A percentile compares a stretch with the other conserved stretches of the same genome.
These are phyloP conservation scores for Lacerta bilineata DNA, from an alignment of 2,797 vertebrate species.

Conservation along the genomic window DNA sequence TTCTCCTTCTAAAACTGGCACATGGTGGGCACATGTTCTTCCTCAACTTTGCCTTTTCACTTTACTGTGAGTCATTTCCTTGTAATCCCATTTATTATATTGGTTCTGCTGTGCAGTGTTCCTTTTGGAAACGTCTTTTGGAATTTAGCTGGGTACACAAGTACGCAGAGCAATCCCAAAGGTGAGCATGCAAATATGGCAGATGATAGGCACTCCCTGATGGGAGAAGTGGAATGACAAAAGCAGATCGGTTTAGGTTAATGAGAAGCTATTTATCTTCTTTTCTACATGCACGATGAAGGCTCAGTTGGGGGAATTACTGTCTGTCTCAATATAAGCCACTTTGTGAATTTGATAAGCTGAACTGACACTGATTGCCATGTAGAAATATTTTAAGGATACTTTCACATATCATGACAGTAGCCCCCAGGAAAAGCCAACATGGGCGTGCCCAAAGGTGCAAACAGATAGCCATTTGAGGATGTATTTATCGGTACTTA, in stretches of 20 bases:
- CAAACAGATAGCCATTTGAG: neutral
- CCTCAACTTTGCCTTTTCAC: conserved; percentile 54
- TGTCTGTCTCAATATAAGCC: conserved; percentile 41
- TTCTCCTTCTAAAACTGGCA: neutral
- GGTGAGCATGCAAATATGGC: conserved; percentile 28
- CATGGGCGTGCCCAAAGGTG: neutral
- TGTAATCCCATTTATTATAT: conserved; percentile 34
- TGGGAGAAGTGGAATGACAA: conserved; percentile 21
- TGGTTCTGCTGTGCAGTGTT: neutral
- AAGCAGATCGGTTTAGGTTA: conserved; percentile 5
- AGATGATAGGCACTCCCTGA: conserved; percentile 24
- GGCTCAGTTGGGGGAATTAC: conserved; percentile 34
- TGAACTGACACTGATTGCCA: conserved; percentile 38
- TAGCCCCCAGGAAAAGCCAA: neutral
- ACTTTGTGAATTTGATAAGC: conserved; percentile 38
- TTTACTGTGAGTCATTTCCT: conserved; percentile 46
- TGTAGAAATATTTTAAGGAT: conserved; percentile 20
- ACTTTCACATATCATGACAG: neutral
- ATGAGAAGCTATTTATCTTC: conserved; percentile 38
- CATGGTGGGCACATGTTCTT: neutral
- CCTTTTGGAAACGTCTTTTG: conserved; percentile 49
- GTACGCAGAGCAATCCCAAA: conserved; percentile 39
- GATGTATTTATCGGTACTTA: neutral
- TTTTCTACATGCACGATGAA: conserved; percentile 24
- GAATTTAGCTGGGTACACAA: conserved; percentile 10